phyloP scores from a whole-genome alignment of 2,797 vertebrate species.

The Xiphophorus birchmanni region DNA sequence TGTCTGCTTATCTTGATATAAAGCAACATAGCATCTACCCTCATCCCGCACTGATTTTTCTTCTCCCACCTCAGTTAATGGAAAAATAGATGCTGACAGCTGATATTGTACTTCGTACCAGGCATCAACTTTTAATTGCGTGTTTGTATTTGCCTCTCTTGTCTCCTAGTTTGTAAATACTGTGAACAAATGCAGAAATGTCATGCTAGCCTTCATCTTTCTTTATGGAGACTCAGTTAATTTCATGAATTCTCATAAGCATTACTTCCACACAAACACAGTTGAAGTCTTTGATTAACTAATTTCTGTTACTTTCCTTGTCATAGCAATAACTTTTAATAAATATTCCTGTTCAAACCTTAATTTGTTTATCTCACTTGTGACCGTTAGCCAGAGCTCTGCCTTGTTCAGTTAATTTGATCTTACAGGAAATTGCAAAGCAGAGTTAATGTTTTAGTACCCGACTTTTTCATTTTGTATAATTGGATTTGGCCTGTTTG shows the following conservation, averaged over 20 bases:
- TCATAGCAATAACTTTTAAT: not conserved
- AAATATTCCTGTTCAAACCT: not conserved
- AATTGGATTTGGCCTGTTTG: not conserved
- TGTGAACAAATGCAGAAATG: not conserved
- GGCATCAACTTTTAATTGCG: not conserved
- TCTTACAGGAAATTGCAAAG: not conserved
- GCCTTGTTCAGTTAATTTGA: not conserved
- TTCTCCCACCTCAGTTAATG: not conserved
- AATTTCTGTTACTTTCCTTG: not conserved
- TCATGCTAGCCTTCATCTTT: not conserved
- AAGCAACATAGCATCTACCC: constrained; percentile 5
- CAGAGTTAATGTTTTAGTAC: not conserved
- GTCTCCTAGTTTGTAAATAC: not conserved
- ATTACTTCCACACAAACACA: not conserved
- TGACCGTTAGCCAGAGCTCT: not conserved
- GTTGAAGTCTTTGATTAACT: not conserved
- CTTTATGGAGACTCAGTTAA: not conserved
- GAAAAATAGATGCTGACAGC: not conserved
- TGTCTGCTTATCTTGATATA: constrained; percentile 24
- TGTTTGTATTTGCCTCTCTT: not conserved
- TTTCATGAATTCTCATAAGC: not conserved
- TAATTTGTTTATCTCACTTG: not conserved
- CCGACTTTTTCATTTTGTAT: no score
- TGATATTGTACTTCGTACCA: not conserved
- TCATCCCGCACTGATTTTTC: not conserved